A percentile compares a stretch with the other conserved stretches of the same genome.
Conservation (phyloP, 2,113 vertebrate genomes). For the Cynopterus brachyotis region DNA sequence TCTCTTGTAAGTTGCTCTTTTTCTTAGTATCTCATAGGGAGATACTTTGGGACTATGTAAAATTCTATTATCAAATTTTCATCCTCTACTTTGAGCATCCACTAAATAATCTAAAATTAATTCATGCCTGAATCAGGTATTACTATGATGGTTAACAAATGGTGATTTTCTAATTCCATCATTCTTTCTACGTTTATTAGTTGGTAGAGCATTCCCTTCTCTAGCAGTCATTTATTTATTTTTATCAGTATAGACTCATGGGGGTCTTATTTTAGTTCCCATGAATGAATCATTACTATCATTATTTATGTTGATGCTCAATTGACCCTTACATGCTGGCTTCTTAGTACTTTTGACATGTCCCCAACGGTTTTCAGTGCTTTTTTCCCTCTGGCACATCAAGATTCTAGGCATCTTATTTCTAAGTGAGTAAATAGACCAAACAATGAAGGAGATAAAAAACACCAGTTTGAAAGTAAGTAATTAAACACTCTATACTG, state of each 20-base stretch:
- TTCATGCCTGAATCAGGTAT: background rate
- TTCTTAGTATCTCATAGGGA: background rate
- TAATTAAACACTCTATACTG: background rate
- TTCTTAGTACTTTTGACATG: background rate
- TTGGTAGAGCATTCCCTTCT: background rate
- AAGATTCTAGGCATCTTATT: background rate
- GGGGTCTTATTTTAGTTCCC: background rate
- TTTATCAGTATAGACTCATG: background rate
- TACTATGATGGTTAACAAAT: background rate
- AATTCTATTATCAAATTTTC: background rate
- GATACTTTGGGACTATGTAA: background rate
- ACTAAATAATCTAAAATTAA: background rate
- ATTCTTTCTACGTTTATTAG: background rate
- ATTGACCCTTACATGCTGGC: background rate
- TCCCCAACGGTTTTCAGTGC: background rate
- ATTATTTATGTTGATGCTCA: too few species aligned
- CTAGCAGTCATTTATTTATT: background rate
- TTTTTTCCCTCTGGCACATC: background rate
- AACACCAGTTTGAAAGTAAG: background rate
- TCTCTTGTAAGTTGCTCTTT: background rate
- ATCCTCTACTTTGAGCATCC: background rate
- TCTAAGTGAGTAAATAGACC: background rate
- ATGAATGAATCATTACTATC: too few species aligned
- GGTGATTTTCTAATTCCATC: background rate
- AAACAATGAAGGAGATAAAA: background rate